These are phyloP conservation scores for Steinernema khuongi DNA, from an alignment of 1,140 invertebrate species.

Conservation along the genomic window DNA sequence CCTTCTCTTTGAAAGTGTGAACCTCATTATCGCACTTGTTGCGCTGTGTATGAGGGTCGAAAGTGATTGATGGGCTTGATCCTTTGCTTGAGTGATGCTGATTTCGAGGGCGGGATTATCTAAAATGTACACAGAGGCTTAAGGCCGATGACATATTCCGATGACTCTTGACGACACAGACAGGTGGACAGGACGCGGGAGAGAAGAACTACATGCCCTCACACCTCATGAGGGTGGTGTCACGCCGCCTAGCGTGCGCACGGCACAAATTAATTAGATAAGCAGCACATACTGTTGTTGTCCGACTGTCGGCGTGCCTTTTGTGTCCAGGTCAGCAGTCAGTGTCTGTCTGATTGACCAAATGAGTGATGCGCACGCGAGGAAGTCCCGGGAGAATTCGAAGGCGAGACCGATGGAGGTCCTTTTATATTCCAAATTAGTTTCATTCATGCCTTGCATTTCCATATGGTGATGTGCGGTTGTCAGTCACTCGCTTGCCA, in stretches of 20 bases:
- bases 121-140: conserved; percentile 10
- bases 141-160: background rate
- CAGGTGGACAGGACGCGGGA: too few species aligned
- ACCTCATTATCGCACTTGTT: conserved; percentile 13
- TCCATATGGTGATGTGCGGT: conserved; percentile 13
- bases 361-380: conserved; percentile 8
- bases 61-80: background rate
- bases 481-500: conserved; percentile 12
- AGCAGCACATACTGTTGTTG: conserved; percentile 1
- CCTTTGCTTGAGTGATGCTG: background rate
- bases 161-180: conserved; percentile 7
- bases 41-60: background rate
- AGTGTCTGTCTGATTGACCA: background rate
- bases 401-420: background rate
- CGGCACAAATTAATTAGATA: background rate
- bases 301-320: background rate
- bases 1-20: conserved; percentile 6
- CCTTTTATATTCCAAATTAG: conserved; percentile 9
- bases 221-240: conserved; percentile 10
- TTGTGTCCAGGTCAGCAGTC: conserved; percentile 12
- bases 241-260: background rate
- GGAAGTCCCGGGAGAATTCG: conserved; percentile 7
- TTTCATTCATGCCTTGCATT: conserved; percentile 11
- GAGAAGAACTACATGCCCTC: conserved; percentile 4
- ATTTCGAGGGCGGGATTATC: conserved; percentile 11